Evolutionary conservation across 2,113 vertebrate species (phyloP).

Genomic region (Acinonyx jubatus): DNA sequence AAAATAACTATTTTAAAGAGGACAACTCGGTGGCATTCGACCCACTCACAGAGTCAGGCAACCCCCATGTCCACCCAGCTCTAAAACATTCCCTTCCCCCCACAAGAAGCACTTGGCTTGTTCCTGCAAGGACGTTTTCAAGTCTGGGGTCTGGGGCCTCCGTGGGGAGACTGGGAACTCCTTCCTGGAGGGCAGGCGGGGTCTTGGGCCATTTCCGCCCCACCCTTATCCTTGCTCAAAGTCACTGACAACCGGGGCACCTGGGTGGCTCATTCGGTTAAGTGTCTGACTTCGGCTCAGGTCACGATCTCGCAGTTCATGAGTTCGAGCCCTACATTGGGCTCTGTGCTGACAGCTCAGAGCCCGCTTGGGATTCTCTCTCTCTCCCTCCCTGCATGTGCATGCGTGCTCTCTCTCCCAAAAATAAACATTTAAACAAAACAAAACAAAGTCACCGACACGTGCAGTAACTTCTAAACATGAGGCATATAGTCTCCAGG

Average conservation of each 20-base stretch:
- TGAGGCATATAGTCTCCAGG: fast-evolving
- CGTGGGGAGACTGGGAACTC: fast-evolving
- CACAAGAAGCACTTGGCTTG: fast-evolving
- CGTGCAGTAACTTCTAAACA: fast-evolving
- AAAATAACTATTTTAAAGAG: neutral
- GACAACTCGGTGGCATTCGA: neutral
- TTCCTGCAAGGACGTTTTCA: fast-evolving
- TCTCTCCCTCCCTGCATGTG: too few relatives aligned
- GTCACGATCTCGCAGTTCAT: too few relatives aligned
- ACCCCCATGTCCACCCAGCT: neutral
- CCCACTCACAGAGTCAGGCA: fast-evolving
- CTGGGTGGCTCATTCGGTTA: too few relatives aligned
- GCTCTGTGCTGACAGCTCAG: too few relatives aligned
- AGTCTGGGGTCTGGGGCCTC: fast-evolving
- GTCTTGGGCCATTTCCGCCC: fast-evolving
- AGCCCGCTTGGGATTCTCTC: too few relatives aligned
- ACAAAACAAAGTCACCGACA: neutral
- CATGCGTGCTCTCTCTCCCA: too few relatives aligned
- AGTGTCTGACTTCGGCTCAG: too few relatives aligned
- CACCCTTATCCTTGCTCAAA: neutral
- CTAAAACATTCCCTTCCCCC: neutral
- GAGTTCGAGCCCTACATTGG: too few relatives aligned
- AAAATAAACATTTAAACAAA: too few relatives aligned
- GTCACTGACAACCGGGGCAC: neutral
- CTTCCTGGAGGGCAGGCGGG: neutral